Evolutionary conservation across 2,888 invertebrate genomes (phyloP), one percentile per base, ranked within the genome.

Genomic region (Boloria euphrosyne): DNA sequence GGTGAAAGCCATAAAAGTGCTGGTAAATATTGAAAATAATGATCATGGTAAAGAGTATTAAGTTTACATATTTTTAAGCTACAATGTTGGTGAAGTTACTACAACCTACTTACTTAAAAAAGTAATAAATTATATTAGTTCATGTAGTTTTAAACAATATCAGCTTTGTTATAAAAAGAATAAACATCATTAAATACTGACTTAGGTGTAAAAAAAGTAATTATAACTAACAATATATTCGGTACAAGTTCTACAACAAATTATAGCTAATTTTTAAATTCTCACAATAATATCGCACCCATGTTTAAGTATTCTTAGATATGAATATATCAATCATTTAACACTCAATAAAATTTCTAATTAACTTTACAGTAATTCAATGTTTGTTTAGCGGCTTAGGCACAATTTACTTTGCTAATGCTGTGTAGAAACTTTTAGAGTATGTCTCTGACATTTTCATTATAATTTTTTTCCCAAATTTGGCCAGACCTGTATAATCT

Each of bases 401-500:
- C 22, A 22, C 22, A 22, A 22, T 22, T 22, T 22, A 22, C 1
- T 22, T 22, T 22, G 3, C 22, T 3, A 22, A 22, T 2, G 22
- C 3, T 22, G 22, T 3, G 3, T 22, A 22, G 22, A 22, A 22
- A 22, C 2, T 3, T n/a, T 22, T 73, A 85, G 67, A 85, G 68
- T 81, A 86, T 84, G 70, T 91, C 92, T 67, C 90, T 86, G 14
- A 88, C 80, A 80, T 80, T 81, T 63, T 89, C 90, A 73, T 77
- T 85, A 0, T 78, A 75, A 49, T 71, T 71, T 66, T 86, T 90
- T 73, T 92, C 92, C 93, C 93, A 93, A 60, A 93, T 93, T 74
- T 90, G 88, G 0, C 91, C 91, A 0, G 89, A 88, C 61, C 84
- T 83, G 68, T 91, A 93, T 71, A 93, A 72, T 62, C 91, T 84